Percentiles rank a stretch among this genome's conserved stretches.
Evolutionary conservation across 2,797 vertebrate genomes (phyloP).

Genomic region (Enteromius fasciolatus): DNA sequence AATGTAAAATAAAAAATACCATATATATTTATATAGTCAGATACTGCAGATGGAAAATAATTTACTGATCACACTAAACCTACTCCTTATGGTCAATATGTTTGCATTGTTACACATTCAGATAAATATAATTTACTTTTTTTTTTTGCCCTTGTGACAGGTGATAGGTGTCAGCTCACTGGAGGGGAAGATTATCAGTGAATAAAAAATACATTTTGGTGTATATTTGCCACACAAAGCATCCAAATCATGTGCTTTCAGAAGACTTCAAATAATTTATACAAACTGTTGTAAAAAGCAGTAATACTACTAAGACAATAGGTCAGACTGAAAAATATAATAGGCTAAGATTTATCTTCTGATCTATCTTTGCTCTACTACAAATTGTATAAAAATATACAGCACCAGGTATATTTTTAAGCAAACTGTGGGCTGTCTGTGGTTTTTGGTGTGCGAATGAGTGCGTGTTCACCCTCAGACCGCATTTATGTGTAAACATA

Average conservation of each 20-base stretch:
- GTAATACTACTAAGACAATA: background rate
- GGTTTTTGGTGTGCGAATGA: conserved; percentile 57
- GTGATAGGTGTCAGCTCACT: too few species aligned
- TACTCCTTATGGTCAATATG: too few species aligned
- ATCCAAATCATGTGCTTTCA: too few species aligned
- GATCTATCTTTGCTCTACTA: background rate
- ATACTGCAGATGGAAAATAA: too few species aligned
- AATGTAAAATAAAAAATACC: background rate
- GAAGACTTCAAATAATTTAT: too few species aligned
- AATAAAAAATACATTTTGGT: too few species aligned
- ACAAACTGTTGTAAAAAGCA: background rate
- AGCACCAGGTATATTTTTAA: background rate
- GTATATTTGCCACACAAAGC: too few species aligned
- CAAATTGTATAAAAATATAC: background rate
- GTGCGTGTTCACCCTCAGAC: conserved; percentile 22
- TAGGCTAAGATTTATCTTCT: background rate
- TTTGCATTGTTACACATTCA: too few species aligned
- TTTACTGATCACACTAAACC: background rate
- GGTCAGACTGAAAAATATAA: background rate
- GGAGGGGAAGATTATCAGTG: too few species aligned
- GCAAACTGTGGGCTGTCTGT: conserved; percentile 24
- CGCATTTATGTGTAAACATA: conserved; percentile 68
- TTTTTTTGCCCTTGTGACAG: too few species aligned
- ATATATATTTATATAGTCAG: too few species aligned
- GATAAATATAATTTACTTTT: too few species aligned